A percentile compares a stretch with the other conserved stretches of the same genome.
Conservation (phyloP, 2,113 vertebrate species). For the Dipodomys stephensi region DNA sequence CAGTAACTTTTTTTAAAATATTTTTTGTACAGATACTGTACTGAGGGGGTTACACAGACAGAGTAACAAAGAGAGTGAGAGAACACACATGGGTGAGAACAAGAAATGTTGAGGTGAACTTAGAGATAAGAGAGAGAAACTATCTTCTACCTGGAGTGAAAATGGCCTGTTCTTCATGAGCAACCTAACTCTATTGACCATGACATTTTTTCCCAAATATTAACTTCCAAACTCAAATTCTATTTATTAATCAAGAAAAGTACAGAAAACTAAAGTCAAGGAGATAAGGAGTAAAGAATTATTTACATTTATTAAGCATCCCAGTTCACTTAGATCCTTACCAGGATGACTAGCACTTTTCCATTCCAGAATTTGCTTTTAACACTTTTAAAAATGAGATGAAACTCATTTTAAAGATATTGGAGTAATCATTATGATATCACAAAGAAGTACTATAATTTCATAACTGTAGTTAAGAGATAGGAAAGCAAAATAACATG, state of each 20-base stretch:
- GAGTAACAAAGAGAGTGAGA: background rate
- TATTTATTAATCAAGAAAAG: conserved; percentile 14
- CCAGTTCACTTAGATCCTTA: conserved; percentile 53
- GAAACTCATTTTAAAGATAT: conserved; percentile 67
- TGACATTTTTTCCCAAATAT: conserved; percentile 52
- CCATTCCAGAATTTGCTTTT: conserved; percentile 62
- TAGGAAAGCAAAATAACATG: conserved; percentile 34
- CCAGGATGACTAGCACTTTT: conserved; percentile 67
- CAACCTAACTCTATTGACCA: background rate
- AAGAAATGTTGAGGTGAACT: background rate
- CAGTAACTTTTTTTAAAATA: conserved; percentile 18
- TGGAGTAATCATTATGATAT: conserved; percentile 63
- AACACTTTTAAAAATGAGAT: conserved; percentile 68
- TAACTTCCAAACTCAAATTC: conserved; percentile 18
- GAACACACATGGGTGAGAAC: background rate
- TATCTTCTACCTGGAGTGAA: background rate
- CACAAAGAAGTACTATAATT: conserved; percentile 28
- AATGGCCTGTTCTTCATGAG: conserved; percentile 5
- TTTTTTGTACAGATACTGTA: too few relatives aligned
- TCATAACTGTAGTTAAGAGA: conserved; percentile 49
- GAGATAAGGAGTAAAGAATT: conserved; percentile 51
- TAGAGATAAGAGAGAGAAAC: conserved; percentile 25
- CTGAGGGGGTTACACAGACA: background rate
- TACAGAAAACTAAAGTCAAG: conserved; percentile 58
- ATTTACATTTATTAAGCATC: conserved; percentile 62